Evolutionary conservation across 1,140 invertebrate genomes (phyloP).

Genomic region (Drosophila chauvacae): DNA sequence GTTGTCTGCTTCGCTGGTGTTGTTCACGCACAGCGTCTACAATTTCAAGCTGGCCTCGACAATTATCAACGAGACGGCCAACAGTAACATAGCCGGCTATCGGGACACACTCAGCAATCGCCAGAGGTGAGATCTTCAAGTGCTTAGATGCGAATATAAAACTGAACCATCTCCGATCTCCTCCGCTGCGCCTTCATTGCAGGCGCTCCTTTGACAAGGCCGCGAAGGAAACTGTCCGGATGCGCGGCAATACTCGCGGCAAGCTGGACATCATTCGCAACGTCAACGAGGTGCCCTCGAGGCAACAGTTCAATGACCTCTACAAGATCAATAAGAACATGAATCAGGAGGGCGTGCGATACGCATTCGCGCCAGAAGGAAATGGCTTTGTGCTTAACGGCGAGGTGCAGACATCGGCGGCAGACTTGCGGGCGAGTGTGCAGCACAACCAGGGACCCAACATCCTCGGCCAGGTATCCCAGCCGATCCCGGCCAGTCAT

Average conservation of each 20-base stretch:
- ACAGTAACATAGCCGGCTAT: conserved; percentile 40
- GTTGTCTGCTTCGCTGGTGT: conserved; percentile 65
- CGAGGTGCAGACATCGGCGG: conserved; percentile 44
- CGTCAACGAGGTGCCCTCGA: conserved; percentile 72
- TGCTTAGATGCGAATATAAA: neutral
- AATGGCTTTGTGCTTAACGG: conserved; percentile 59
- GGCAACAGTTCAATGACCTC: conserved; percentile 74
- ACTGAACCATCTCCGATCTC: neutral
- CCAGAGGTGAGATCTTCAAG: conserved; percentile 42
- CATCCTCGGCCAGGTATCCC: conserved; percentile 49
- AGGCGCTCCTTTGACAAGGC: conserved; percentile 72
- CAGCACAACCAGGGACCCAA: conserved; percentile 67
- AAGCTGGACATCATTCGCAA: conserved; percentile 74
- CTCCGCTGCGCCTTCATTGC: neutral
- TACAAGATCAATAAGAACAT: conserved; percentile 73
- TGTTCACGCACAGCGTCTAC: conserved; percentile 68
- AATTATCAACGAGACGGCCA: conserved; percentile 60
- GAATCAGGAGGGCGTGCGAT: conserved; percentile 55
- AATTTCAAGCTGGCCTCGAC: conserved; percentile 73
- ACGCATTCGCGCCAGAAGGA: conserved; percentile 50
- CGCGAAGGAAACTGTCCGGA: conserved; percentile 67
- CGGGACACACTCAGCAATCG: conserved; percentile 63
- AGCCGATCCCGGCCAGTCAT: conserved; percentile 39
- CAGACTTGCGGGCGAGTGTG: conserved; percentile 60
- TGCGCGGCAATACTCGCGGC: conserved; percentile 44